phyloP scores from a whole-genome alignment of 1,140 invertebrate genomes.

The Phymorhynchus buccinoides region DNA sequence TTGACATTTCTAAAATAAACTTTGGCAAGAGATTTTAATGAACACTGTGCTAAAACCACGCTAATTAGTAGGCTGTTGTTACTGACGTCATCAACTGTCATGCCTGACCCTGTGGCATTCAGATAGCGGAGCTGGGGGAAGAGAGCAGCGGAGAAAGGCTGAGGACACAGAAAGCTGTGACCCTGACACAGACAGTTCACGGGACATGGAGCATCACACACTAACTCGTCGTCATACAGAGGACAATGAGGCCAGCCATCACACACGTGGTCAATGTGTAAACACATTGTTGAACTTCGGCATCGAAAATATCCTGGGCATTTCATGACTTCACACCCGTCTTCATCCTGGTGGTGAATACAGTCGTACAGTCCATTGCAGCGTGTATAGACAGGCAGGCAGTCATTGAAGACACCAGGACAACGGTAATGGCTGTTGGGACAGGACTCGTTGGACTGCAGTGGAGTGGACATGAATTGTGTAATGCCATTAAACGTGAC shows the following conservation, averaged over 20 bases:
- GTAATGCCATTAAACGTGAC: background rate
- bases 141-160: background rate
- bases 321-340: background rate
- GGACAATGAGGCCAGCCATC: conserved; percentile 38
- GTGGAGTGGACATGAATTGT: background rate
- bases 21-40: background rate
- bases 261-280: conserved; percentile 30
- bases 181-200: conserved; percentile 43
- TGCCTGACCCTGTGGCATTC: background rate
- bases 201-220: conserved; percentile 41
- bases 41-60: background rate
- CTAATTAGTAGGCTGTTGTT: background rate
- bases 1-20: background rate
- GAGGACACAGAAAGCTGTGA: background rate
- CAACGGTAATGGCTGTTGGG: conserved; percentile 24
- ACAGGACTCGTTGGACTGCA: background rate
- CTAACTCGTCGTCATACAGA: conserved; percentile 39
- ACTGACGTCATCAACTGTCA: background rate
- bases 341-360: conserved; percentile 7
- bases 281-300: conserved; percentile 26
- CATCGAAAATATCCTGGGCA: conserved; percentile 41
- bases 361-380: conserved; percentile 33
- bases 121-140: conserved; percentile 17
- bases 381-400: conserved; percentile 10
- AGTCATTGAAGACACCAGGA: background rate